Conservation (phyloP, 2,888 invertebrate genomes). For the Ophion costatus region DNA sequence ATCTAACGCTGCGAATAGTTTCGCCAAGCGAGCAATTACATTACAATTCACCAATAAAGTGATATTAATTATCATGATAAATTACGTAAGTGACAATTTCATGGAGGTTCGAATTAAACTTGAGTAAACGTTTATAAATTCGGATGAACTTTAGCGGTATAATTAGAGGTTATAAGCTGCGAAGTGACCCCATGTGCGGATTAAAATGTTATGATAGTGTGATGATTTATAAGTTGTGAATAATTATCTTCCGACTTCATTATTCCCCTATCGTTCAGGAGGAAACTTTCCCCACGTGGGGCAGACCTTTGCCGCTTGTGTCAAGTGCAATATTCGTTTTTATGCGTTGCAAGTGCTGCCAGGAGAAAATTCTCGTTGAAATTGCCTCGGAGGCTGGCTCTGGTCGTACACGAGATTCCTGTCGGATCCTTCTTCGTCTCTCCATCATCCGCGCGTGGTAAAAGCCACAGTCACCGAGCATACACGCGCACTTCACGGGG, state of each 20-base stretch:
- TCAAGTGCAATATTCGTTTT: constrained; percentile 36
- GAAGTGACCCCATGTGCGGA: neutral
- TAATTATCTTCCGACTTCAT: constrained; percentile 32
- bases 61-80: no score
- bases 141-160: neutral
- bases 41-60: neutral
- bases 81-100: no score
- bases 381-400: constrained; percentile 23
- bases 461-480: constrained; percentile 20
- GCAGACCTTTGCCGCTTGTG: constrained; percentile 11
- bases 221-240: neutral
- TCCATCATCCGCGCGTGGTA: constrained; percentile 26
- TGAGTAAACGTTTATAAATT: neutral
- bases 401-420: constrained; percentile 25
- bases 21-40: neutral
- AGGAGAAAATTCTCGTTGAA: constrained; percentile 19
- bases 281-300: constrained; percentile 20
- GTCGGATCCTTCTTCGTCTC: constrained; percentile 35
- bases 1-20: neutral
- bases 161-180: neutral
- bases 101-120: no score
- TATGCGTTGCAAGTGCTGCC: constrained; percentile 19
- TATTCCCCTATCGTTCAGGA: constrained; percentile 12
- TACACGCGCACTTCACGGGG: constrained; percentile 18
- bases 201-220: neutral